Evolutionary conservation across 2,888 invertebrate species (phyloP).

Genomic region (Conus canariensis): DNA sequence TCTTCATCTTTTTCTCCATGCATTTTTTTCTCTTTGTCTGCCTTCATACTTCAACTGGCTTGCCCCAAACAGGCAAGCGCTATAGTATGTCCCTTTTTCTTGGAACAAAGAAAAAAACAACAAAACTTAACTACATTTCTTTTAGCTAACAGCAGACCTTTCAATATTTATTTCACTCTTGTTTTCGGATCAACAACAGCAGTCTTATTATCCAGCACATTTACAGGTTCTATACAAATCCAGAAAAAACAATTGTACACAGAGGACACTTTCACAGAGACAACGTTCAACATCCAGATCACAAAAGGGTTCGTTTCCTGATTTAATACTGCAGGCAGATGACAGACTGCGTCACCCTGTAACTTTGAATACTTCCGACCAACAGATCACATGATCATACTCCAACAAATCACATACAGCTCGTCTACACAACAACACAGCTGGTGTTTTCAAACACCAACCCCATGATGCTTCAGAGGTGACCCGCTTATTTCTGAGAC

Average conservation of each 20-base stretch:
- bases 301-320: constrained; percentile 12
- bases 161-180: not conserved
- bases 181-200: not conserved
- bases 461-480: not conserved
- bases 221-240: not conserved
- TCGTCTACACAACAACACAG: not conserved
- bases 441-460: not conserved
- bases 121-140: too few species aligned
- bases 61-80: too few species aligned
- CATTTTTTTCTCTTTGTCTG: too few species aligned
- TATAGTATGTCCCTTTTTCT: too few species aligned
- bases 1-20: too few species aligned
- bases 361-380: not conserved
- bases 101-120: too few species aligned
- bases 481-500: too few species aligned
- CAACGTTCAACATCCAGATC: not conserved
- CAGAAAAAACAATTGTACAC: not conserved
- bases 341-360: not conserved
- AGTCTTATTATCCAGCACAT: not conserved
- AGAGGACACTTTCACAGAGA: not conserved
- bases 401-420: constrained; percentile 9
- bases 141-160: not conserved
- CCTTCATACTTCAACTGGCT: too few species aligned
- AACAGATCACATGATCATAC: constrained; percentile 1
- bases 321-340: not conserved